Evolutionary conservation across 2,113 vertebrate genomes (phyloP).

Genomic region (Rhineura floridana): DNA sequence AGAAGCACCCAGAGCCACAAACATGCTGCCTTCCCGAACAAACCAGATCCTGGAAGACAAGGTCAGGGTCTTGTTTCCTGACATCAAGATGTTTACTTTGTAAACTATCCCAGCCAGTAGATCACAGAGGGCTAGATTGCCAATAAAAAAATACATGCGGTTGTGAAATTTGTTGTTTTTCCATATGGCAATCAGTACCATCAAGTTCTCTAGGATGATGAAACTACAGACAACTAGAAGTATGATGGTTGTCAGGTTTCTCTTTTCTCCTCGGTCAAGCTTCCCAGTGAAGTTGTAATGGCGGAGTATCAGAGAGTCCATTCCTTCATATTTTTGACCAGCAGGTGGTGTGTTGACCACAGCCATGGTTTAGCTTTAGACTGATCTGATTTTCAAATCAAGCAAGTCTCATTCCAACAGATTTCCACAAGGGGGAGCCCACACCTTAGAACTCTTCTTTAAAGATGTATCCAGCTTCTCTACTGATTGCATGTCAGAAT

Average conservation of each 20-base stretch:
- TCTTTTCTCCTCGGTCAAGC: conserved; percentile 73
- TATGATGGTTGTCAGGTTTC: conserved; percentile 73
- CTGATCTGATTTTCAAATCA: background rate
- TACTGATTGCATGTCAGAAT: background rate
- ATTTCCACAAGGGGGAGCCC: conserved; percentile 76
- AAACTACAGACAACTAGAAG: conserved; percentile 90
- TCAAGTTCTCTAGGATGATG: conserved; percentile 93
- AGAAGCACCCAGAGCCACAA: conserved; percentile 91
- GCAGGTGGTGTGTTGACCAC: background rate
- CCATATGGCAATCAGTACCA: conserved; percentile 94
- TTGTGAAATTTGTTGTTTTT: conserved; percentile 94
- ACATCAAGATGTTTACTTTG: conserved; percentile 91
- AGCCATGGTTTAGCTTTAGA: conserved; percentile 64
- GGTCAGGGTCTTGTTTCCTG: conserved; percentile 86
- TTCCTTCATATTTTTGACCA: conserved; percentile 48
- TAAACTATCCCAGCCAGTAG: conserved; percentile 89
- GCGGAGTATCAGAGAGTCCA: conserved; percentile 73
- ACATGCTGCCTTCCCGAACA: conserved; percentile 93
- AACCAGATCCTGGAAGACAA: conserved; percentile 90
- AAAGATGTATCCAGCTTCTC: background rate
- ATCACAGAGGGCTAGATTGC: conserved; percentile 95
- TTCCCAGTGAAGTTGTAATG: conserved; percentile 96
- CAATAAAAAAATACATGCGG: conserved; percentile 98
- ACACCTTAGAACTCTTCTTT: conserved; percentile 41
- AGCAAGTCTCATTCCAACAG: conserved; percentile 24